Conservation (phyloP, 2,113 vertebrate genomes). For the Naja naja region DNA sequence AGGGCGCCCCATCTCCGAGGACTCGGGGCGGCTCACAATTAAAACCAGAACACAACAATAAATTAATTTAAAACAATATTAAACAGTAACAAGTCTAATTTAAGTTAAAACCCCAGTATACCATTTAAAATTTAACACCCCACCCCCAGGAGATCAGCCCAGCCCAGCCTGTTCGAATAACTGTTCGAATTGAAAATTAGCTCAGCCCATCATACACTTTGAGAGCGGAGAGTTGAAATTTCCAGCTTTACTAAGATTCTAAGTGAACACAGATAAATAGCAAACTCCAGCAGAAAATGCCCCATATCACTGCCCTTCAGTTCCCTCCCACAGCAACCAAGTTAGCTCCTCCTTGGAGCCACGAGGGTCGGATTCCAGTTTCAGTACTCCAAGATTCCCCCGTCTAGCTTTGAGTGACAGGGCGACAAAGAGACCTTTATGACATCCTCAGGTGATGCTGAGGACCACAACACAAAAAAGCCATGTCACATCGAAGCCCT, state of each 20-base stretch:
- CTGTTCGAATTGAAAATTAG: background rate
- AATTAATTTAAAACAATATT: too few relatives aligned
- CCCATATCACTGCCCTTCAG: background rate
- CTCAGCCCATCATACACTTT: background rate
- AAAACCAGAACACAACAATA: too few relatives aligned
- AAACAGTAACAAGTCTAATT: too few relatives aligned
- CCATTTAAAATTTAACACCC: too few relatives aligned
- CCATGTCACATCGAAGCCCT: background rate
- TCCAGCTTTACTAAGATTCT: background rate
- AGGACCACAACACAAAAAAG: background rate
- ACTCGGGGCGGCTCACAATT: too few relatives aligned
- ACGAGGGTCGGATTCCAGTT: background rate
- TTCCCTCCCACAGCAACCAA: background rate
- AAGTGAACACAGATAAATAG: background rate
- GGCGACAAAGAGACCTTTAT: background rate
- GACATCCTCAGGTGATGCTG: background rate
- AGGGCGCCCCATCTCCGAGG: too few relatives aligned
- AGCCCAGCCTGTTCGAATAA: too few relatives aligned
- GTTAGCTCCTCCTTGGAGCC: background rate
- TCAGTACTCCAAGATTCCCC: background rate
- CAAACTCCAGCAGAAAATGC: background rate
- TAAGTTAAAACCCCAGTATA: too few relatives aligned
- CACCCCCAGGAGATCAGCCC: too few relatives aligned
- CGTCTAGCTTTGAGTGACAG: background rate
- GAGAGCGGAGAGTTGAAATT: background rate